Evolutionary conservation across 2,888 invertebrate genomes (phyloP), one percentile per base, ranked within the genome.

Genomic region (Troides helena): DNA sequence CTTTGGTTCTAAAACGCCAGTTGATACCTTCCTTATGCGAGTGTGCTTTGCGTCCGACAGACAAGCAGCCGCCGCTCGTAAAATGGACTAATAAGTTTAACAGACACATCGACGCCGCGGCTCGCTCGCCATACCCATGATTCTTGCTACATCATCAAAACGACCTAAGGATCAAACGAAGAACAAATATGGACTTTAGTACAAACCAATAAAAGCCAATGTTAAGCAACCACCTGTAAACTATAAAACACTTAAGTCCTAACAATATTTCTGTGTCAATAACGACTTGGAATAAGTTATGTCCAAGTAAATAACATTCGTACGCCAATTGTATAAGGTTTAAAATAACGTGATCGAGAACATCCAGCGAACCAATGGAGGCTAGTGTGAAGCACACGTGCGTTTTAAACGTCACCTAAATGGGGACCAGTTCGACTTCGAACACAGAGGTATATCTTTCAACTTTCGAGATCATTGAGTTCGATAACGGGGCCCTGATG

Each of bases 21-120:
- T 70, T 66, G 66, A 70, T 70, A 71, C 60, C 62, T 70, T 58
- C 60, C 60, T 70, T 58, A 56, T 50, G 66, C 73, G 71, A 71
- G 62, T 68, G 72, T 75, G 72, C 72, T 73, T 70, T 61, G 71
- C 65, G 74, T 73, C 74, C 72, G 71, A 78, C 77, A 87, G 85
- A 85, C 86, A 81, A 84, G 77, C 84, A 80, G 85, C 84, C 83
- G 85, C 85, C 84, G 79, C 80, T 85, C 83, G 74, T 76, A 74
- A 90, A 88, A 83, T 83, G 81, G 87, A 84, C 87, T 91, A 90
- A 90, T 90, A 88, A 88, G 85, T 84, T 85, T 84, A 80, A 89
- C 88, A 91, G 90, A 92, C 90, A 87, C 86, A 86, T 85, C 86
- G 90, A 87, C 91, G 90, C 90, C 89, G 85, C 79, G 79, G 86